Percentiles rank a stretch among this genome's conserved stretches.
These are phyloP conservation scores for Cheilosia grossa DNA, from an alignment of 2,888 invertebrate species.

Conservation along the genomic window DNA sequence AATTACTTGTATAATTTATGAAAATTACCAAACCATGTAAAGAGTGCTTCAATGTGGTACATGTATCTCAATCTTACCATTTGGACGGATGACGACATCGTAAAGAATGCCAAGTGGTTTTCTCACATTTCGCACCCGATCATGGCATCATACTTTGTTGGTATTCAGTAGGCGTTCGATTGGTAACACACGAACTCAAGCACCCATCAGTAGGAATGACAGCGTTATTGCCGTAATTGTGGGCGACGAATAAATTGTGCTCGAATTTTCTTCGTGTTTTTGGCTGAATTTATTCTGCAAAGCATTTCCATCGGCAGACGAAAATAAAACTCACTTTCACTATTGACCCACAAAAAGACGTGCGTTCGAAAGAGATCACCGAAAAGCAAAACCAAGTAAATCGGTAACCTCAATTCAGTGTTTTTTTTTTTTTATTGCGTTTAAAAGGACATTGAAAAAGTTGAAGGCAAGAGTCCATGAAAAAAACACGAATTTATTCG, in stretches of 20 bases:
- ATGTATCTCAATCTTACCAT: neutral
- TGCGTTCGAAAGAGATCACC: conserved; percentile 1
- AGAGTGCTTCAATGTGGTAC: conserved; percentile 5
- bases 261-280: conserved; percentile 14
- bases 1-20: conserved; percentile 26
- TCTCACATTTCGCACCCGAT: conserved; percentile 6
- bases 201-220: neutral
- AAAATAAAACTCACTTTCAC: conserved; percentile 60
- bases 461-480: conserved; percentile 50
- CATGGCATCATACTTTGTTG: conserved; percentile 50
- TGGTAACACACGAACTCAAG: conserved; percentile 32
- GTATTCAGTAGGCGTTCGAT: conserved; percentile 66
- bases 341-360: conserved; percentile 63
- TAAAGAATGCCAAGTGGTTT: conserved; percentile 28
- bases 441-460: conserved; percentile 53
- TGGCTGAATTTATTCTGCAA: conserved; percentile 9
- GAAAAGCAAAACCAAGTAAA: conserved; percentile 22
- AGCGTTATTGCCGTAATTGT: conserved; percentile 25
- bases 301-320: neutral
- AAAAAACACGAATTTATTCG: conserved; percentile 27
- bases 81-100: conserved; percentile 34
- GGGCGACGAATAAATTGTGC: conserved; percentile 42
- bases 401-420: conserved; percentile 58
- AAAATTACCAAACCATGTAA: conserved; percentile 31
- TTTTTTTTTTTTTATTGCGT: conserved; percentile 4